Conservation (phyloP, 2,113 vertebrate genomes). For the Gallinago jamesoni region DNA sequence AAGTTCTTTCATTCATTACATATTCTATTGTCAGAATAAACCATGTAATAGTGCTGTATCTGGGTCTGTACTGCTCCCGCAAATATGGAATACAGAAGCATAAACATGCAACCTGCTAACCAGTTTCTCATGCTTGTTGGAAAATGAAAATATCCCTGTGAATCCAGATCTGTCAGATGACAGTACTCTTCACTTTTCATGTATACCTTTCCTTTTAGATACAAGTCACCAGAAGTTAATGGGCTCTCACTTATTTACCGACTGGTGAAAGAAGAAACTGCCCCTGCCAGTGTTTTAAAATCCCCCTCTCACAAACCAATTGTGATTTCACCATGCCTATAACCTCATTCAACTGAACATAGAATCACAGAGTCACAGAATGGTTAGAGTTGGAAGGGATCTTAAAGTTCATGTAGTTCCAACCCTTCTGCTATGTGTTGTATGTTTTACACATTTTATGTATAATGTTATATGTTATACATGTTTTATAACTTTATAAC, state of each 20-base stretch:
- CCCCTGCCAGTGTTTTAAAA: neutral
- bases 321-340: neutral
- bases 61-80: neutral
- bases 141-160: neutral
- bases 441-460: neutral
- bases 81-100: neutral
- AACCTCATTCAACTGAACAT: neutral
- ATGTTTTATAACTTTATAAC: neutral
- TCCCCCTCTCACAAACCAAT: neutral
- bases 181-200: neutral
- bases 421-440: neutral
- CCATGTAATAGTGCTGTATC: constrained; percentile 27
- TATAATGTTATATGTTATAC: neutral
- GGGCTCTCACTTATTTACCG: neutral
- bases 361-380: neutral
- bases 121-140: constrained; percentile 4
- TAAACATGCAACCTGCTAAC: constrained; percentile 2
- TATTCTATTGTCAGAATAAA: constrained; percentile 59
- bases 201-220: neutral
- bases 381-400: neutral
- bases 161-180: neutral
- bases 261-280: neutral
- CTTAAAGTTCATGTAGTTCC: neutral
- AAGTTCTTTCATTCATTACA: constrained; percentile 51
- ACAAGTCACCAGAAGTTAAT: neutral